Evolutionary conservation across 2,888 invertebrate genomes (phyloP), one percentile per base, ranked within the genome.

Genomic region (Odiellus spinosus): DNA sequence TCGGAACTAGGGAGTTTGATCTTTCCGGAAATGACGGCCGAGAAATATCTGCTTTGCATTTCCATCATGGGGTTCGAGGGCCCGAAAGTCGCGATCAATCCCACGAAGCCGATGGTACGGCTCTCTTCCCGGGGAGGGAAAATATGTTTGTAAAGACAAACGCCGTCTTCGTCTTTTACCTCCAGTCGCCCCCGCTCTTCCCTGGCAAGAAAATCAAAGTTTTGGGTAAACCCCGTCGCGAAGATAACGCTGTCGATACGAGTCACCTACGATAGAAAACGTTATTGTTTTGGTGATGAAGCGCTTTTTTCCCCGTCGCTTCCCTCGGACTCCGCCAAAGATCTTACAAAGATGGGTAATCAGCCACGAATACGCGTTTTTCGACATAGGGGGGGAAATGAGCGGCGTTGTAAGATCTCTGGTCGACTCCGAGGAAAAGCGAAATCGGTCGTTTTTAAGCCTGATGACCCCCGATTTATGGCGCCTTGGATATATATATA

Each of bases 41-140:
- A 59, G 39, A 65, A 68, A 52, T 68, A 61, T 10, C 70, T 59
- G 33, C 64, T 62, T 53, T 71, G 71, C 51, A 68, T 55, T 53
- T 71, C 71, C 8, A 64, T 58, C 2, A 69, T 63, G 1, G 70
- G 70, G 59, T 66, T 65, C 17, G 70, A 59, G 1, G 68, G 63
- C 4, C 71, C 70, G 10, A 63, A 50, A 0, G 69, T 68, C 56
- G 69, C 66, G 15, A 67, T 55, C 34, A 63, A 62, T 6, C 67
- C 70, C 45, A 71, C 63, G 14, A 70, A 59, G 21, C 65, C 67
- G 20, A 71, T 52, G 1, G 68, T 66, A 33, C 61, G 58, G 42
- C 55, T 51, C 19, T 51, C 46, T 6, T 64, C 53, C 17, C 62
- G 54, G 1, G 64, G 63, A 10, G 65, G 65, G 46, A 65, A 68